Base-by-base conservation (phyloP, 2,797 vertebrate genomes). In the Corythornis leucogaster region DNA sequence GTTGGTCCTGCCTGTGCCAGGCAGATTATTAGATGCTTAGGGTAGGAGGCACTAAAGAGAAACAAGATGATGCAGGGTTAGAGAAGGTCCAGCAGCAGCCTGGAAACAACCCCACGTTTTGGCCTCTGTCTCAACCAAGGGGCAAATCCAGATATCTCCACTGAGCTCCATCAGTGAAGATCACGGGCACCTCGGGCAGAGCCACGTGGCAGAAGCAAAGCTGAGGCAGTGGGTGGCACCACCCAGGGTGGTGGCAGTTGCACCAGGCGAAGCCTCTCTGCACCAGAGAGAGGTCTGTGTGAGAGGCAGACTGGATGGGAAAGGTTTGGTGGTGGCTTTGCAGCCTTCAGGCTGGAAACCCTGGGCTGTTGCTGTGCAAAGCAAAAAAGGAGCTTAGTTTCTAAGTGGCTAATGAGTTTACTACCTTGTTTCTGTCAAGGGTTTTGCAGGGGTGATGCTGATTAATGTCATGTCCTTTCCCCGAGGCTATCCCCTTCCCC, bases 391-490 rank as follows among this genome's bases (percentile, higher is more conserved):
- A 95, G 80, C 89, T 94, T 89, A 89, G 42, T 87, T 91, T 80
- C 58, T 80, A 90, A 94, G 53, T 89, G 69, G 54, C 57, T 91
- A 53, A 77, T 79, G 85, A 68, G 51, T 92, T 84, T 79, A 61
- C 70, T 63, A 9, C 57, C 83, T 95, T 91, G 67, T 94, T 90
- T 77, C 85, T 94, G 71, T 89, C 59, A 48, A 68, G 28, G 19
- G 30, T 63, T 89, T 92, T 69, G 54, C 76, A 71, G 89, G 76
- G 69, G 62, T 67, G 81, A 51, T 93, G 31, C 69, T 93, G 93
- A 94, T 86, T 68, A 93, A 93, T 74, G 95, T 86, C 61, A 17
- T 28, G 67, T 75, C 92, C 85, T 94, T 89, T 94, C 63, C 61
- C 38, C 68, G 64, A 22, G n/a, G 46, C 78, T 70, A 25, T 89